Evolutionary conservation across 2,888 invertebrate genomes (phyloP), one percentile per base, ranked within the genome.

Genomic region (Penaeus monodon): DNA sequence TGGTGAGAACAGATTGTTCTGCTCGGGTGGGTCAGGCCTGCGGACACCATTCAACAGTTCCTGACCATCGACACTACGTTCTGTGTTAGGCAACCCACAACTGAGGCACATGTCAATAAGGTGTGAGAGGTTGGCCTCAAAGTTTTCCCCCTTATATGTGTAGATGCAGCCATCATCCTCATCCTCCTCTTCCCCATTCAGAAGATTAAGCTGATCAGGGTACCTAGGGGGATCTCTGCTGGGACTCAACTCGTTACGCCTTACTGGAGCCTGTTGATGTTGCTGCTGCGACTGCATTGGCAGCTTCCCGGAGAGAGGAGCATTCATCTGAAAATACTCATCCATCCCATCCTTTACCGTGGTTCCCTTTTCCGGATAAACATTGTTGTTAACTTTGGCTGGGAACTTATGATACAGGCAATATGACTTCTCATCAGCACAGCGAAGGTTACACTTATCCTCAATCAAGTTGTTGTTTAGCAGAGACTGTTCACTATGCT

Each of bases 1-100:
- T 33, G 96, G 96, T 91, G 96, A 96, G 6, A 95, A 90, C 8
- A 90, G 77, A 68, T 87, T 90, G 49, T 80, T 87, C 65, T 90
- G 84, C 94, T 90, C 95, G 4, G 85, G 85, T 10, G 84, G 86
- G 66, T 90, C 81, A 14, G 84, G 82, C 24, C 82, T 70, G 20
- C 65, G 44, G 63, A 83, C 44, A 6, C 88, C 77, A 77, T 76
- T 82, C 12, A 66, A 66, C 20, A 86, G n/a, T 29, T 63, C 81
- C 10, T 77, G 86, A 8, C 76, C 88, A 22, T 84, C 79, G 8
- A 65, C 73, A 29, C 76, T 76, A n/a, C 89, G 80, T 74, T 89
- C 86, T 8, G 88, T 88, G 44, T 88, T 88, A 49, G 90, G 88
- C 65, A 90, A 84, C 24, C 90, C 90, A 88, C 90, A 90, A 66